Evolutionary conservation across 2,113 vertebrate genomes (phyloP), one percentile per base, ranked within the genome.

Genomic region (Lepisosteus oculatus): DNA sequence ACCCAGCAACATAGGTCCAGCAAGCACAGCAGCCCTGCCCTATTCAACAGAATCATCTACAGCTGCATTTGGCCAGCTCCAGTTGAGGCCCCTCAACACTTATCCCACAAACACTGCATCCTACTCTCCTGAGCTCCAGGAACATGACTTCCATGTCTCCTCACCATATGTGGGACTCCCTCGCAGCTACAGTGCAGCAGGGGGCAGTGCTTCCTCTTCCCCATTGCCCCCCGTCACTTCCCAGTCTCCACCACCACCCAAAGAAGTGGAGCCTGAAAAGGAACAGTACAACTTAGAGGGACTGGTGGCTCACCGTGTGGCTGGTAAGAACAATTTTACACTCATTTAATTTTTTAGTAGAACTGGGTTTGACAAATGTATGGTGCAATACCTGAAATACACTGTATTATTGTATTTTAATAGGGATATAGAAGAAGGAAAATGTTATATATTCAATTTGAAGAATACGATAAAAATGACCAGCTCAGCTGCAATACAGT

Each of bases 221-320:
- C 84, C 92, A 17, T 90, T 90, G 68, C 86, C 91, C 14, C 77
- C 76, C 0, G 0, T 76, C 56, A 74, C 43, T 0, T 3, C 78
- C 68, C 90, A 89, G 84, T 77, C 76, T 62, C 91, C 29, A 29
- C 29, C 29, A 29, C 29, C 29, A 29, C 57, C 72, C 56, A 93
- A 89, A 76, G 93, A 92, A 61, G 71, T 3, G 0, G 89, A 94
- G 72, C 86, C 88, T 0, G 94, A 95, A 74, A 92, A 93, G 57
- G 91, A 92, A 65, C 92, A 86, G 8, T 90, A 96, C 87, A 95
- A 92, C 62, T 83, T 98, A 73, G 95, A 97, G 80, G 97, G 97
- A 43, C 90, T 99, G 80, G 97, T 99, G 76, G 96, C 96, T 69
- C 95, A 99, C 59, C 91, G 97, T 72, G 91, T 99, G 62, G 97